Percentiles rank a stretch among this genome's conserved stretches.
Evolutionary conservation across 1,140 invertebrate genomes (phyloP).

Genomic region (Zaprionus capensis): DNA sequence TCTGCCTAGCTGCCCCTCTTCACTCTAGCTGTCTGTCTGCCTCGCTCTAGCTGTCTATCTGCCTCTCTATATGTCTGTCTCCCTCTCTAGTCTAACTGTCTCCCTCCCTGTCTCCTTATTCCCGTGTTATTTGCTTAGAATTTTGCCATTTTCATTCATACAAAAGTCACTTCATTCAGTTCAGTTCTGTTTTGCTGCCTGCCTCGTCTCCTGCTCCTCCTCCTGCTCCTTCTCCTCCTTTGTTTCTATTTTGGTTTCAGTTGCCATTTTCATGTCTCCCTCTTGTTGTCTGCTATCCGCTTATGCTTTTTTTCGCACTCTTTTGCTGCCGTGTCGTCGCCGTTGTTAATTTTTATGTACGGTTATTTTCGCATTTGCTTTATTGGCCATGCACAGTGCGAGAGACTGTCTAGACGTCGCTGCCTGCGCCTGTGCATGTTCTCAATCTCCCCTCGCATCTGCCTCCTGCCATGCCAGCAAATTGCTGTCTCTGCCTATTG

Average conservation of each 20-base stretch:
- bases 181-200: constrained; percentile 32
- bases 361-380: constrained; percentile 73
- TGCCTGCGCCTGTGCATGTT: not conserved
- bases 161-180: constrained; percentile 45
- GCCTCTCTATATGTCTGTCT: not conserved
- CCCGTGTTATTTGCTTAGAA: constrained; percentile 63
- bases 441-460: not conserved
- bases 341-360: constrained; percentile 77
- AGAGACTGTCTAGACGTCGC: constrained; percentile 61
- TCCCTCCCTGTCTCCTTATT: constrained; percentile 20
- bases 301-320: constrained; percentile 47
- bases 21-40: constrained; percentile 12
- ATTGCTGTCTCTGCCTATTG: constrained; percentile 12
- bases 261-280: constrained; percentile 53
- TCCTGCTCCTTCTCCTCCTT: constrained; percentile 43
- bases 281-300: constrained; percentile 44
- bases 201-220: constrained; percentile 32
- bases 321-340: constrained; percentile 68
- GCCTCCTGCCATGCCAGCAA: not conserved
- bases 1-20: constrained; percentile 11
- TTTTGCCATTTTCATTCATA: constrained; percentile 75
- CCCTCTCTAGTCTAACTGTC: constrained; percentile 13
- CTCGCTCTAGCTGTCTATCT: not conserved
- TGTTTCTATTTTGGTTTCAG: constrained; percentile 34
- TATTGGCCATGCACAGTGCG: constrained; percentile 69